phyloP scores from a whole-genome alignment of 2,888 invertebrate species.

The Erpobdella octoculata region DNA sequence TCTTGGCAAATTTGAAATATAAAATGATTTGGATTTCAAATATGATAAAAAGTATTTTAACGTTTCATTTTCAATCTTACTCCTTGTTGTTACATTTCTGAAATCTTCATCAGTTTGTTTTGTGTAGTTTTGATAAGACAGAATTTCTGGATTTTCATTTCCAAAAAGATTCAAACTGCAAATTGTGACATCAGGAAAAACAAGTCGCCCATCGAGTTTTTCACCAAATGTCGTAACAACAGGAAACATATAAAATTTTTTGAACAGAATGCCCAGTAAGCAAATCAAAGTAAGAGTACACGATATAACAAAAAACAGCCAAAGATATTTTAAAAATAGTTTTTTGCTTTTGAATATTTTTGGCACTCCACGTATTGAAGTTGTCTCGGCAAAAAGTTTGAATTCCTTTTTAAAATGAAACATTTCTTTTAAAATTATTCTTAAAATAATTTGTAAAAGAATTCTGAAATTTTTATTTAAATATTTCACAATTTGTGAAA shows the following conservation, averaged over 20 bases:
- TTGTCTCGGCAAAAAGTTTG: too few relatives aligned
- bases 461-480: too few relatives aligned
- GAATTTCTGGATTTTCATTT: too few relatives aligned
- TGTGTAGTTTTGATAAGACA: too few relatives aligned
- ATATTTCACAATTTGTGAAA: slow-evolving; percentile 20
- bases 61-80: too few relatives aligned
- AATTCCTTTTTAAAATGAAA: too few relatives aligned
- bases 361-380: too few relatives aligned
- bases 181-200: slow-evolving; percentile 21
- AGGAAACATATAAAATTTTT: slow-evolving; percentile 10
- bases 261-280: slow-evolving; percentile 3
- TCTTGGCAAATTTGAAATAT: not conserved
- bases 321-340: slow-evolving; percentile 4
- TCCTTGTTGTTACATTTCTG: not conserved
- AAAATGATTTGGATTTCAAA: not conserved
- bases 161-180: slow-evolving; percentile 10
- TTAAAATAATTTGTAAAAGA: too few relatives aligned
- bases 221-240: slow-evolving; percentile 1
- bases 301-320: not conserved
- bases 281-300: slow-evolving; percentile 6
- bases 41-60: too few relatives aligned
- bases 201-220: not conserved
- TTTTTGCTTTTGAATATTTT: not conserved
- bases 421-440: too few relatives aligned
- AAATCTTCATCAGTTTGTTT: not conserved